Base-by-base conservation (phyloP, 2,888 invertebrate species). In the Fragum fragum region DNA sequence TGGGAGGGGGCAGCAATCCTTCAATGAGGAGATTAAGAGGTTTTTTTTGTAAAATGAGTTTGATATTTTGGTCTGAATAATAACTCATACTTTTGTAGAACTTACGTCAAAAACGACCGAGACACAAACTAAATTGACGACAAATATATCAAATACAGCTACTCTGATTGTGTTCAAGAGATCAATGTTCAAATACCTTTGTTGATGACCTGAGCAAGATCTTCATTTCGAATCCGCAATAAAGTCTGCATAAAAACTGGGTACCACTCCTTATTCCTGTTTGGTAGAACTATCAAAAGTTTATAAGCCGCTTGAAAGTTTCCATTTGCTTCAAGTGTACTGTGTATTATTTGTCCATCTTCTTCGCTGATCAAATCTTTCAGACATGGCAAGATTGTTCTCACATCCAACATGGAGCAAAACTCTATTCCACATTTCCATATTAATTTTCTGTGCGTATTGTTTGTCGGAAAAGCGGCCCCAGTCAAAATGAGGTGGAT, bases 231-330 rank as follows among this genome's bases (percentile, higher is more conserved):
- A 47, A 9, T 14, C 14, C 3, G 5, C 57, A 57, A 23, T 14
- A 23, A 9, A 5, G 57, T 57, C 32, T 36, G 32, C 57, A 57
- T 57, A 23, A 57, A 57, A 1, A 14, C 11, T 26, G 2, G 57
- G 23, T 26, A 57, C 57, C 57, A 57, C 3, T 57, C 23, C 23
- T 2, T 26, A 5, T 57, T 57, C 23, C 26, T 57, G n/a, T 57
- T 57, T 26, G 57, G 57, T 23, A 57, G 23, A 57, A 57, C 57
- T 11, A n/a, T 57, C 21, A 57, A 26, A 21, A 57, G 57, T 57
- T 57, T 21, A n/a, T 18, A 23, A 57, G 57, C 57, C 6, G 57
- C 57, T 26, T 21, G 57, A 21, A 21, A 57, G n/a, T 57, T 57
- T 57, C 57, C 57, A 18, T 23, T 23, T 26, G 23, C 23, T n/a